phyloP scores from a whole-genome alignment of 2,113 vertebrate species.

The Pachycephala philippinensis region DNA sequence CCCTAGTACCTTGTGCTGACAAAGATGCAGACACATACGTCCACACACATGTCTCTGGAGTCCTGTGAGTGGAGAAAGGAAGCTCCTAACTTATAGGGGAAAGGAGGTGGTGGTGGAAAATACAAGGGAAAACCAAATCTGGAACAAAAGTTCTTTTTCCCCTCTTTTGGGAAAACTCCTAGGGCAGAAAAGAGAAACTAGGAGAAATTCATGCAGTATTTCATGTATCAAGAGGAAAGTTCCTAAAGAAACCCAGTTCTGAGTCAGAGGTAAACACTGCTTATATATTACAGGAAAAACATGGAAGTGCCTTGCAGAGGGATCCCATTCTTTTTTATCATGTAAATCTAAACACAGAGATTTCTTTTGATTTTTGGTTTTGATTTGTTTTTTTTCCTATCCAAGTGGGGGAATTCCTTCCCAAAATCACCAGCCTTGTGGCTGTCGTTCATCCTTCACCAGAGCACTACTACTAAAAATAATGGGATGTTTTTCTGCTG shows the following conservation, averaged over 20 bases:
- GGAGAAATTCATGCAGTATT: background rate
- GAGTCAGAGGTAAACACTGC: background rate
- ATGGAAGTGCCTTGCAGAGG: background rate
- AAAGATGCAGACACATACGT: background rate
- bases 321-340: background rate
- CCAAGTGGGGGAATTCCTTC: background rate
- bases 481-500: background rate
- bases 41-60: background rate
- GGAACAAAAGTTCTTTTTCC: background rate
- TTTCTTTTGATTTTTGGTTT: background rate
- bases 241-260: background rate
- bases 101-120: background rate
- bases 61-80: background rate
- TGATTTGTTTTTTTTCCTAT: background rate
- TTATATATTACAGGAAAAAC: background rate
- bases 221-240: background rate
- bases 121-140: background rate
- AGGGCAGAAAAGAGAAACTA: background rate
- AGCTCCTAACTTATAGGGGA: background rate
- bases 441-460: background rate
- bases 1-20: background rate
- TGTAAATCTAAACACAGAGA: background rate
- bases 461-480: background rate
- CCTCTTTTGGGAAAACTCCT: background rate
- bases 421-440: background rate